Percentiles rank a stretch among this genome's conserved stretches.
phyloP scores from a whole-genome alignment of 2,797 vertebrate species.

The Acanthis flammea region DNA sequence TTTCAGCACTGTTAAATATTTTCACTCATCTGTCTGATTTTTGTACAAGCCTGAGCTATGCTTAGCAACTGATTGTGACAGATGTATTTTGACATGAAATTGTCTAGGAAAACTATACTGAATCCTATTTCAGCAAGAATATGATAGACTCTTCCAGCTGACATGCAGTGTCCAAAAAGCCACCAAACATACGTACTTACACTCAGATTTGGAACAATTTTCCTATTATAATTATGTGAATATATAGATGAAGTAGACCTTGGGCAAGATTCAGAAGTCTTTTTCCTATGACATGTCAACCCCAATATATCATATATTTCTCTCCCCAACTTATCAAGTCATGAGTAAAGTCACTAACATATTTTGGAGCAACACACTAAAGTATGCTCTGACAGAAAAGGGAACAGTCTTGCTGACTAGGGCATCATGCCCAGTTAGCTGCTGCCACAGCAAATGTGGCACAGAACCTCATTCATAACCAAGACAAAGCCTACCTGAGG shows the following conservation, averaged over 20 bases:
- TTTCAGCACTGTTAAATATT: background rate
- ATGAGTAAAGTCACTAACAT: background rate
- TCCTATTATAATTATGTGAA: background rate
- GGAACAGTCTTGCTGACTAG: background rate
- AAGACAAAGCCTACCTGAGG: background rate
- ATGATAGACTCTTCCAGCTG: background rate
- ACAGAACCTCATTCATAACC: background rate
- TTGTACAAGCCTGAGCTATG: background rate
- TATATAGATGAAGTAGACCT: background rate
- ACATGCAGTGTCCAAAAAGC: background rate
- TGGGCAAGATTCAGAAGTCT: background rate
- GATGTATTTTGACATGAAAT: conserved; percentile 19
- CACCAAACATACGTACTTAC: background rate
- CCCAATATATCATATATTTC: background rate
- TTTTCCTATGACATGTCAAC: background rate
- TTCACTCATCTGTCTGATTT: background rate
- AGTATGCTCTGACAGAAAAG: background rate
- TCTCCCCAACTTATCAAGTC: background rate
- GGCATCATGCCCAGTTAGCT: background rate
- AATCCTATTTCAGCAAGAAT: background rate
- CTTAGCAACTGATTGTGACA: background rate
- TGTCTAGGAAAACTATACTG: background rate
- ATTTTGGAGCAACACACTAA: background rate
- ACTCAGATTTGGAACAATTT: background rate
- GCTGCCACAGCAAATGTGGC: background rate